These are phyloP conservation scores for Microcebus murinus DNA, from an alignment of 2,113 vertebrate species.

Conservation along the genomic window DNA sequence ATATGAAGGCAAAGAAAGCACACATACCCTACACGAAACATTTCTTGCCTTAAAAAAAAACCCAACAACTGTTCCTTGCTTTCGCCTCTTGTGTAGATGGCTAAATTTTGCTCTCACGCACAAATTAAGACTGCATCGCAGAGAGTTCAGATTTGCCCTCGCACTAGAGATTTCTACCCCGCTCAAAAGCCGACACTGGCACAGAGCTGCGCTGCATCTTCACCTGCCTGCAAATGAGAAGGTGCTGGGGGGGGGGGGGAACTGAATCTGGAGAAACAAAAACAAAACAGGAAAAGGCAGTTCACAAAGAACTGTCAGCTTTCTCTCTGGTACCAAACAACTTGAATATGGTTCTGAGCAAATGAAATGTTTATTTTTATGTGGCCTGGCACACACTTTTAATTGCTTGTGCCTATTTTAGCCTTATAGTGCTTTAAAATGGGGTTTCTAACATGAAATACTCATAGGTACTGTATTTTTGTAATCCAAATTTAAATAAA, in stretches of 20 bases:
- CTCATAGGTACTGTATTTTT: background rate
- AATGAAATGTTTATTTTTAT: background rate
- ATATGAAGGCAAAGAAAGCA: constrained; percentile 61
- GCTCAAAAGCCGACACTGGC: constrained; percentile 47
- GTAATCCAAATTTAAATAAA: background rate
- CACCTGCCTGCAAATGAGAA: constrained; percentile 53
- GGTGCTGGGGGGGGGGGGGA: constrained; percentile 13
- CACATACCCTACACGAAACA: constrained; percentile 49
- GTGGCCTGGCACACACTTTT: background rate
- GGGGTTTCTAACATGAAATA: background rate
- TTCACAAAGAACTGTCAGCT: constrained; percentile 46
- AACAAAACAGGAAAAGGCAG: background rate
- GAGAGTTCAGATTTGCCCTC: background rate
- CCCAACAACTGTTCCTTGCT: background rate
- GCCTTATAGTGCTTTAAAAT: background rate
- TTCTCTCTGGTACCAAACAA: background rate
- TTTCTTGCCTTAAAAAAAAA: background rate
- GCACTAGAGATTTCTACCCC: constrained; percentile 40
- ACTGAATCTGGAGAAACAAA: constrained; percentile 53
- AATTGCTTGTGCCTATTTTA: background rate
- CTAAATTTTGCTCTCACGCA: background rate
- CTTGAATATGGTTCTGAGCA: constrained; percentile 31
- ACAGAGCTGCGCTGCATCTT: constrained; percentile 38
- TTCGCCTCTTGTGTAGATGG: background rate
- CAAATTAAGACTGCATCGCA: constrained; percentile 47